Conservation (phyloP, 2,113 vertebrate species). For the Tor tambroides region DNA sequence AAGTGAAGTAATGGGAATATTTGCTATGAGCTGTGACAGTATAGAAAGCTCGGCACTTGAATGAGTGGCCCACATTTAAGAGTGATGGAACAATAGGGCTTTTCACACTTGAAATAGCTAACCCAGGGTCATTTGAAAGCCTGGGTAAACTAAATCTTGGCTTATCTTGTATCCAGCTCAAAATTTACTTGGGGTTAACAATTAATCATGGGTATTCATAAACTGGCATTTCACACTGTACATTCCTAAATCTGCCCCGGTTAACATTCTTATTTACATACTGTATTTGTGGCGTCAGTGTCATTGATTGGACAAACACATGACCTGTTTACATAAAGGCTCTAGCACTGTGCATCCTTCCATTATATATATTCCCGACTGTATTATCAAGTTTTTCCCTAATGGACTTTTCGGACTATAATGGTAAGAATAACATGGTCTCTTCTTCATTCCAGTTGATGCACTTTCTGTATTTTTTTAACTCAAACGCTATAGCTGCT, state of each 20-base stretch:
- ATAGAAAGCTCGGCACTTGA: neutral
- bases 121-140: neutral
- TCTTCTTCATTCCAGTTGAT: no score
- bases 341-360: no score
- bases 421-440: no score
- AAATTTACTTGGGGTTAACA: no score
- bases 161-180: neutral
- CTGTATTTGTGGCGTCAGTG: no score
- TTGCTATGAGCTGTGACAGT: conserved; percentile 22
- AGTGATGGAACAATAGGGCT: neutral
- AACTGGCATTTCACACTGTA: neutral
- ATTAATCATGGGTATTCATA: neutral
- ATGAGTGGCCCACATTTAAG: neutral
- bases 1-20: conserved; percentile 32
- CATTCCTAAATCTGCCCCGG: neutral
- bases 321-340: no score
- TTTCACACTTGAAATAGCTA: neutral
- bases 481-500: no score
- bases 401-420: no score
- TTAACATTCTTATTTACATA: neutral
- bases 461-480: no score
- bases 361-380: no score
- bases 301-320: no score
- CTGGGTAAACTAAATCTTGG: neutral
- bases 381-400: no score